Conservation (phyloP, 2,113 vertebrate species). For the Brachyhypopomus occidentalis region DNA sequence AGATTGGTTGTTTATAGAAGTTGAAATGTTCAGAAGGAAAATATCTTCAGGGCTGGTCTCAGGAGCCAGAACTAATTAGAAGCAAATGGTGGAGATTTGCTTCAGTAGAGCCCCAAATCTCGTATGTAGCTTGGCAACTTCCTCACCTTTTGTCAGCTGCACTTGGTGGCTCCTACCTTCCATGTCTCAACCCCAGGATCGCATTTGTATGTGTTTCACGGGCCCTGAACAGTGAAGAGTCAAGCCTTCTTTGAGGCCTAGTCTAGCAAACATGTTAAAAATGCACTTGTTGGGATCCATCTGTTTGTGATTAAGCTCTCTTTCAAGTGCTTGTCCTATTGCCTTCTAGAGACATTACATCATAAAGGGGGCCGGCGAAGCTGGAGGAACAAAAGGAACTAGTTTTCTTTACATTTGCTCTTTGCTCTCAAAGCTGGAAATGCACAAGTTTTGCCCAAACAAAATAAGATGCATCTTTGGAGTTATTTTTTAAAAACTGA, state of each 20-base stretch:
- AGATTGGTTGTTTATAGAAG: slow-evolving; percentile 76
- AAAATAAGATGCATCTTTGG: not conserved
- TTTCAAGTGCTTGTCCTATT: slow-evolving; percentile 65
- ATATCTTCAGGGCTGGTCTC: slow-evolving; percentile 75
- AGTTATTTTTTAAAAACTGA: not conserved
- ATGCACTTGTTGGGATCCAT: slow-evolving; percentile 67
- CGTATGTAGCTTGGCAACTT: slow-evolving; percentile 73
- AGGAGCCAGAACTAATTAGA: slow-evolving; percentile 76
- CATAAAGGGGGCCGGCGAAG: slow-evolving; percentile 61
- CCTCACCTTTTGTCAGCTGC: slow-evolving; percentile 69
- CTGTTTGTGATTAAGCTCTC: slow-evolving; percentile 70
- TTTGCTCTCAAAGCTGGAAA: slow-evolving; percentile 50
- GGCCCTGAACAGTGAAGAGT: slow-evolving; percentile 58
- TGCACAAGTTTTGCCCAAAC: not conserved
- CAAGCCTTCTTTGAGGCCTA: slow-evolving; percentile 3
- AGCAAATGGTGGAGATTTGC: slow-evolving; percentile 75
- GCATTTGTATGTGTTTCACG: slow-evolving; percentile 64
- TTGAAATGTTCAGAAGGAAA: slow-evolving; percentile 73
- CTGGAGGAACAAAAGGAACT: slow-evolving; percentile 56
- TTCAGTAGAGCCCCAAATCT: slow-evolving; percentile 69
- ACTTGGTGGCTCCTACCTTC: slow-evolving; percentile 70
- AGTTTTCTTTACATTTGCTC: slow-evolving; percentile 42
- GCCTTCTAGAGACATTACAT: slow-evolving; percentile 70
- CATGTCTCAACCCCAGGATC: slow-evolving; percentile 55
- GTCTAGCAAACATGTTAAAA: slow-evolving; percentile 62